Conservation (phyloP, 2,888 invertebrate genomes). For the Eristalis tenax region DNA sequence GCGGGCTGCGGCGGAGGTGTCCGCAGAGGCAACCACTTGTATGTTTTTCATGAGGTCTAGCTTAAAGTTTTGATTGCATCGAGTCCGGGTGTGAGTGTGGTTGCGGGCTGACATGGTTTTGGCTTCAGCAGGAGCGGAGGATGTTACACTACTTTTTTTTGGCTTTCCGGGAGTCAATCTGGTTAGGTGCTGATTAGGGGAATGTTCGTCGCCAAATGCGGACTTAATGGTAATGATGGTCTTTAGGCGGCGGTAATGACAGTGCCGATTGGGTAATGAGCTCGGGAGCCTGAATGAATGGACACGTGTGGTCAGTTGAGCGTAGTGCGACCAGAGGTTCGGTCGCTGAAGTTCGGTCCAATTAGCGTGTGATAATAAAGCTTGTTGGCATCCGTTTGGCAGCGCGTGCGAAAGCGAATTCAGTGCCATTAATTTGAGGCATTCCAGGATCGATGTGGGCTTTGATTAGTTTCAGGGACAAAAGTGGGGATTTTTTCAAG, state of each 20-base stretch:
- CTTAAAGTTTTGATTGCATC: conserved; percentile 46
- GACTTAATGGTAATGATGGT: conserved; percentile 36
- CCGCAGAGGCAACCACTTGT: not conserved
- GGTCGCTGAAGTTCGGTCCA: not conserved
- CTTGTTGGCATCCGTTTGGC: not conserved
- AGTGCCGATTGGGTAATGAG: not conserved
- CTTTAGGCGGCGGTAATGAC: conserved; percentile 1
- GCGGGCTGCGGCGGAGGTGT: not conserved
- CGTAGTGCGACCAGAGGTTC: not conserved
- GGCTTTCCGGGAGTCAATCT: conserved; percentile 30
- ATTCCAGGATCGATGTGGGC: too few relatives aligned
- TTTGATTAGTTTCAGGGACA: too few relatives aligned
- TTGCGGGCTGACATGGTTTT: not conserved
- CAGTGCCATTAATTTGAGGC: not conserved
- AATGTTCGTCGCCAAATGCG: conserved; percentile 20
- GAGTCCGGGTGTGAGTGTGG: too few relatives aligned
- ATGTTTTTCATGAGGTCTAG: conserved; percentile 28
- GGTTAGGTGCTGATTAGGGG: conserved; percentile 59
- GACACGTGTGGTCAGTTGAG: not conserved
- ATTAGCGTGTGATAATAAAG: not conserved
- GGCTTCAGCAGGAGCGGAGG: not conserved
- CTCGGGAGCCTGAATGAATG: not conserved
- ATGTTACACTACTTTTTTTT: not conserved
- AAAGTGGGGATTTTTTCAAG: too few relatives aligned
- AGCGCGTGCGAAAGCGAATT: too few relatives aligned